phyloP scores from a whole-genome alignment of 1,140 invertebrate species.

The Aphelenchoides avenae region DNA sequence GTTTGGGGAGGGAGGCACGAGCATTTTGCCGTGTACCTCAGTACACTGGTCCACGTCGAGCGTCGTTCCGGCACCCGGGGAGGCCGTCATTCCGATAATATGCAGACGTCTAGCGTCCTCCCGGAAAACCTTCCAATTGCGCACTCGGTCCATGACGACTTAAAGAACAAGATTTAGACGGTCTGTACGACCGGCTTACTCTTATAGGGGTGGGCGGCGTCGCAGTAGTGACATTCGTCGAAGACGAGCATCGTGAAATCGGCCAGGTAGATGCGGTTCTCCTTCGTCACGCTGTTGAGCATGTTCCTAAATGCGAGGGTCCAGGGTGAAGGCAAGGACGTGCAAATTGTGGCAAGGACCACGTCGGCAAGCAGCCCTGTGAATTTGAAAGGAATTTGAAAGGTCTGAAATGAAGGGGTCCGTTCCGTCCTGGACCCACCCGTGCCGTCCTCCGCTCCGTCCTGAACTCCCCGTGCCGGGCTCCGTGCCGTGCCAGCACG shows the following conservation, averaged over 20 bases:
- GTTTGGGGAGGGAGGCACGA: not conserved
- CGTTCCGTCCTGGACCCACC: too few relatives aligned
- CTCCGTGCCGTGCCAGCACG: too few relatives aligned
- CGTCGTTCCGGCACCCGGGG: slow-evolving; percentile 23
- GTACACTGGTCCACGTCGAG: not conserved
- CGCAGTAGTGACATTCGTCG: slow-evolving; percentile 37
- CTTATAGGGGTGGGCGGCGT: slow-evolving; percentile 23
- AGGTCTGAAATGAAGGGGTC: too few relatives aligned
- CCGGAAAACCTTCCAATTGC: too few relatives aligned
- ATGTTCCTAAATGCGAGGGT: too few relatives aligned
- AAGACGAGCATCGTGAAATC: slow-evolving; percentile 33
- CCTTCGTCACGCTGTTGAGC: slow-evolving; percentile 21
- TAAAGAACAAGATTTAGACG: not conserved
- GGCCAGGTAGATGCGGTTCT: slow-evolving; percentile 11
- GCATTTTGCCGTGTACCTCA: slow-evolving; percentile 5
- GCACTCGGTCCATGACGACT: too few relatives aligned
- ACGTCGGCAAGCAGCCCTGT: too few relatives aligned
- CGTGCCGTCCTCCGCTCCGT: too few relatives aligned
- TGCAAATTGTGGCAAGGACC: too few relatives aligned
- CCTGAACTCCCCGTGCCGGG: too few relatives aligned
- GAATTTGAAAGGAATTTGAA: too few relatives aligned
- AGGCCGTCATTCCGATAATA: slow-evolving; percentile 33
- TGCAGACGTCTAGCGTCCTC: slow-evolving; percentile 31
- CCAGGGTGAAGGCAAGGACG: too few relatives aligned
- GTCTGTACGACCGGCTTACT: not conserved